Evolutionary conservation across 2,113 vertebrate genomes (phyloP), one percentile per base, ranked within the genome.

Genomic region (Sceloporus undulatus): DNA sequence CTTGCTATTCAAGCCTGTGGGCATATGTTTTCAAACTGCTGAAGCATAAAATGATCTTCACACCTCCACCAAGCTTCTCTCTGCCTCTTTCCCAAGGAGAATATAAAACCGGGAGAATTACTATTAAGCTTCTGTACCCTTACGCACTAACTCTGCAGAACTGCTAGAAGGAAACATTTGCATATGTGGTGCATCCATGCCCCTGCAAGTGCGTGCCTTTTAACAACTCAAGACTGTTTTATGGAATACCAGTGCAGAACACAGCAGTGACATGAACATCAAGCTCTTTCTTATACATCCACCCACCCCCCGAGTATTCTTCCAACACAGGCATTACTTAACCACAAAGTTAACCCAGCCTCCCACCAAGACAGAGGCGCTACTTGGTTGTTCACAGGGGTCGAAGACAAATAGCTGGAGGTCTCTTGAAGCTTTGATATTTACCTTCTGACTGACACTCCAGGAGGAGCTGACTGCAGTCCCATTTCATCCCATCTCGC

Each of bases 351-450:
- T 86, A 87, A 92, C 79, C 89, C 90, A 94, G 87, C 86, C 90
- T 79, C 79, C 27, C 9, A 73, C 85, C 91, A 76, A 56, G 54
- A 85, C 87, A 11, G 79, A 18, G 65, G 38, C 1, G 10, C 27
- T 82, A 73, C 80, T 90, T 85, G 48, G 7, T 59, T 88, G 66
- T 52, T 90, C 93, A 23, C 92, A 87, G 76, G 93, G 66, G 18
- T 77, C 27, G 85, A 78, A 87, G 78, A 38, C 1, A 25, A 94
- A 68, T 86, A 92, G 21, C 73, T 18, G 9, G 94, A 86, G 77
- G 48, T 90, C 92, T 65, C 91, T 74, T n/a, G 85, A 95, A 93
- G 91, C 78, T 94, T 87, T 90, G 85, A 95, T 93, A 93, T 94
- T 90, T 91, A 40, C 81, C 59, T 65, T 91, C 42, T 86, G 86